These are phyloP conservation scores for Borostomias antarcticus DNA, from an alignment of 2,797 vertebrate genomes.

Conservation along the genomic window DNA sequence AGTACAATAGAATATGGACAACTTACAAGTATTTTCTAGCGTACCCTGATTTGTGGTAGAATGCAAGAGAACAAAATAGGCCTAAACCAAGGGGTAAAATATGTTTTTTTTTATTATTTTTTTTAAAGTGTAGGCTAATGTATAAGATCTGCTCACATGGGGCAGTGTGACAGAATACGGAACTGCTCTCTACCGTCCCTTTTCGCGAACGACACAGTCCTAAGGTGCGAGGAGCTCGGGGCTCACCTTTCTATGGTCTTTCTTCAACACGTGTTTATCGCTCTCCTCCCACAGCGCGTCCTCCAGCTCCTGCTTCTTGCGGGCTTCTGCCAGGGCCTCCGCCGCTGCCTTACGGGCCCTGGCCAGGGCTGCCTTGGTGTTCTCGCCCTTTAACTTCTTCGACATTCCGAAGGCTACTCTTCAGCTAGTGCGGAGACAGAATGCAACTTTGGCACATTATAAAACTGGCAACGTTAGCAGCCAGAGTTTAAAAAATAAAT, in stretches of 20 bases:
- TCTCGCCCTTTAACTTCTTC: slow-evolving; percentile 98
- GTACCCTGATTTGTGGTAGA: too few relatives aligned
- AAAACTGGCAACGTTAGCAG: background rate
- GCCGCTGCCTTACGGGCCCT: slow-evolving; percentile 90
- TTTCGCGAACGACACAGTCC: too few relatives aligned
- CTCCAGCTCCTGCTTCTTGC: slow-evolving; percentile 87
- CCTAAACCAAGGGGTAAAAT: too few relatives aligned
- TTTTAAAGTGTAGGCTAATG: too few relatives aligned
- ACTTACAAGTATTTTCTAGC: too few relatives aligned
- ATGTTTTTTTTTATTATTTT: too few relatives aligned
- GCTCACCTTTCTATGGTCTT: slow-evolving; percentile 88
- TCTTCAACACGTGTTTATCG: slow-evolving; percentile 93
- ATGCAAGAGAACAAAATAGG: too few relatives aligned
- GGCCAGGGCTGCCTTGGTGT: slow-evolving; percentile 93
- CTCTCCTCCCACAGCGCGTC: slow-evolving; percentile 93
- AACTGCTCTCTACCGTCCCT: too few relatives aligned
- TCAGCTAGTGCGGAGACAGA: slow-evolving; percentile 46
- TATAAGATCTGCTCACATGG: too few relatives aligned
- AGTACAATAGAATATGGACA: too few relatives aligned
- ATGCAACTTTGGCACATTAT: background rate
- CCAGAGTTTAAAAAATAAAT: background rate
- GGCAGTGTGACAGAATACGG: too few relatives aligned
- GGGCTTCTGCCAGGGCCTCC: slow-evolving; percentile 89
- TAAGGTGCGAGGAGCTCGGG: background rate
- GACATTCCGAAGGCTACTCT: slow-evolving; percentile 83